Evolutionary conservation across 2,888 invertebrate species (phyloP).

Genomic region (Ornithoptera priamus): DNA sequence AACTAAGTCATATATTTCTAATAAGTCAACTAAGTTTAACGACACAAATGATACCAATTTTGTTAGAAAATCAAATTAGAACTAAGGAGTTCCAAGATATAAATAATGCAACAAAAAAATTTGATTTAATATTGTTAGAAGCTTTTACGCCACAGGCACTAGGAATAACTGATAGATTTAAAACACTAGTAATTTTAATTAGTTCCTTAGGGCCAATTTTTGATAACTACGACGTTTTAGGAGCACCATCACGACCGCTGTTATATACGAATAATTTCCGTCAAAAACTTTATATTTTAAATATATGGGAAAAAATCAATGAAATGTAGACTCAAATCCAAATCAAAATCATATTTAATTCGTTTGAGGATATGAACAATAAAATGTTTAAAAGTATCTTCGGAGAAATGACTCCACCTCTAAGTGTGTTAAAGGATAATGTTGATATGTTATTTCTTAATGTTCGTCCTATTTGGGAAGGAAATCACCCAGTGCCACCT

Average conservation of each 20-base stretch:
- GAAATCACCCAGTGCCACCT: not conserved
- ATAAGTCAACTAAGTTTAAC: not conserved
- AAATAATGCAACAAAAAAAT: constrained; percentile 5
- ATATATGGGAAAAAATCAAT: not conserved
- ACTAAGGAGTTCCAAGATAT: constrained; percentile 7
- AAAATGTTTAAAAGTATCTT: not conserved
- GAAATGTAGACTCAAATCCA: not conserved
- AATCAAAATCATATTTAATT: not conserved
- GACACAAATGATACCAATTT: not conserved
- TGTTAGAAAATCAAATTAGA: constrained; percentile 13
- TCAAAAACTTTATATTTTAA: constrained; percentile 30
- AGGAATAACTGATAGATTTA: constrained; percentile 39
- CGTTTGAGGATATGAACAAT: not conserved
- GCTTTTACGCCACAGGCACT: constrained; percentile 33
- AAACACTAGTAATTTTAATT: constrained; percentile 44
- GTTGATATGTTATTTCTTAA: constrained; percentile 53
- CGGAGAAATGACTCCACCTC: not conserved
- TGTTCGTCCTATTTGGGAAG: constrained; percentile 46
- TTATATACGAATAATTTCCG: constrained; percentile 28
- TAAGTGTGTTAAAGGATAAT: not conserved
- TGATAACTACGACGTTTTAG: constrained; percentile 34
- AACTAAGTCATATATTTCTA: not conserved
- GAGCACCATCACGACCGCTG: constrained; percentile 37
- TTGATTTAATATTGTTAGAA: constrained; percentile 46
- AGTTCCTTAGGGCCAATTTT: constrained; percentile 39